phyloP scores from a whole-genome alignment of 2,888 invertebrate genomes.

The Hirtodrosophila histrioides region DNA sequence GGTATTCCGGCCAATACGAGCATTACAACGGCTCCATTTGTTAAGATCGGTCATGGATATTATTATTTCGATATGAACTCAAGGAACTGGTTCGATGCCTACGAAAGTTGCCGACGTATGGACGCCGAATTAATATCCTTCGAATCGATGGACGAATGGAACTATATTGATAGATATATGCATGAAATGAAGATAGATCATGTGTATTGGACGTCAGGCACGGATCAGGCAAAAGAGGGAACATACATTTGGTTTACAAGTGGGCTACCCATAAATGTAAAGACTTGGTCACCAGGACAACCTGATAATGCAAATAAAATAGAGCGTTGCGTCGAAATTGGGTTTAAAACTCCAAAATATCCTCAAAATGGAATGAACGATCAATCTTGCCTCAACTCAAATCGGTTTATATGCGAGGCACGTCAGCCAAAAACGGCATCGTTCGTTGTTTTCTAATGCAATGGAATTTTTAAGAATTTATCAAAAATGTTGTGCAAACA shows the following conservation, averaged over 20 bases:
- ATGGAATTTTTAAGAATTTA: no score
- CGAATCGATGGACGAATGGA: neutral
- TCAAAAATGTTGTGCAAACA: no score
- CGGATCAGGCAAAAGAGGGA: conserved; percentile 17
- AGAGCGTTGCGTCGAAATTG: conserved; percentile 23
- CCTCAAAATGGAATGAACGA: conserved; percentile 15
- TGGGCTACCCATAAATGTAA: neutral
- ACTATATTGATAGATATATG: no score
- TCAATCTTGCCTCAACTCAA: conserved; percentile 4
- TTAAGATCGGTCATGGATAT: conserved; percentile 17
- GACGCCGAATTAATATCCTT: conserved; percentile 25
- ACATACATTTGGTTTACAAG: conserved; percentile 21
- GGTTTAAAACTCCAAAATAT: neutral
- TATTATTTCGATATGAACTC: conserved; percentile 20
- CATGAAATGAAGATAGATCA: neutral
- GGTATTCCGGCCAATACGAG: conserved; percentile 24
- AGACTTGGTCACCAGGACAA: conserved; percentile 8
- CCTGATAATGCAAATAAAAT: conserved; percentile 16
- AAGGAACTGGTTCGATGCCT: conserved; percentile 29
- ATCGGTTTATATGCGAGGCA: conserved; percentile 19
- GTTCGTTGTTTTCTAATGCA: conserved; percentile 24
- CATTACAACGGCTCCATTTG: conserved; percentile 24
- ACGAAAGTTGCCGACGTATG: conserved; percentile 14
- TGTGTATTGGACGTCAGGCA: conserved; percentile 28
- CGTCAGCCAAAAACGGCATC: conserved; percentile 21